Conservation (phyloP, 2,888 invertebrate species). For the Scaptomyza tumidula region DNA sequence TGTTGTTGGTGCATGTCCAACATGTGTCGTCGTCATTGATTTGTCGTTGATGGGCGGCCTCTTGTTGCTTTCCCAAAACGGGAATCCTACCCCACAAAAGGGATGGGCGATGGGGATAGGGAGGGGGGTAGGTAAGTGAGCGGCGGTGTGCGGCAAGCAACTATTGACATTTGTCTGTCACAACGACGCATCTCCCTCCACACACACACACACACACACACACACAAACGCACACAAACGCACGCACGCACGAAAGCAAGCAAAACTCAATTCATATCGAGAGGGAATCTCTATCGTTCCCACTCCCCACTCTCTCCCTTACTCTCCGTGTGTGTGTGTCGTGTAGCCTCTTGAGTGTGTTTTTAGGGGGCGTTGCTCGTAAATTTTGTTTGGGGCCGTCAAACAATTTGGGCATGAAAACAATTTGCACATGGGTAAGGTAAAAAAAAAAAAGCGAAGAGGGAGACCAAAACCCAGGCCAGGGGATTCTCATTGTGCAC, state of each 20-base stretch:
- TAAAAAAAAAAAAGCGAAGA: slow-evolving; percentile 1
- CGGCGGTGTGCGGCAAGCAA: slow-evolving; percentile 28
- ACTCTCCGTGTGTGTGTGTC: background rate
- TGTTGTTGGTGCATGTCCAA: slow-evolving; percentile 69
- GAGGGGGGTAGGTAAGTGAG: background rate
- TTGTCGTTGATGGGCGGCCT: slow-evolving; percentile 74
- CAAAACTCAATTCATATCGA: slow-evolving; percentile 16
- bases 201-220: background rate
- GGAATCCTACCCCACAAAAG: background rate
- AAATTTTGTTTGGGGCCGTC: slow-evolving; percentile 45
- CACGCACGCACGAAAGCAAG: background rate
- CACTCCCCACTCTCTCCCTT: background rate
- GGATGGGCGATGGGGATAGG: background rate
- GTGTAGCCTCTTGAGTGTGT: slow-evolving; percentile 26
- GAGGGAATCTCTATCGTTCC: background rate
- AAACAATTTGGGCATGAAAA: slow-evolving; percentile 60
- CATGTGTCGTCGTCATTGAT: slow-evolving; percentile 81
- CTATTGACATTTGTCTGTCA: slow-evolving; percentile 77
- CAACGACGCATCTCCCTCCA: slow-evolving; percentile 57
- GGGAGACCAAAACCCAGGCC: too few relatives aligned
- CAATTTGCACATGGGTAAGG: slow-evolving; percentile 54
- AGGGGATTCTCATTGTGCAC: background rate
- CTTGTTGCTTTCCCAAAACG: slow-evolving; percentile 35
- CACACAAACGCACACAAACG: background rate
- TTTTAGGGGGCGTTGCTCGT: slow-evolving; percentile 69